Evolutionary conservation across 1,140 invertebrate genomes (phyloP), one percentile per base, ranked within the genome.

Genomic region (Bombus ignitus): DNA sequence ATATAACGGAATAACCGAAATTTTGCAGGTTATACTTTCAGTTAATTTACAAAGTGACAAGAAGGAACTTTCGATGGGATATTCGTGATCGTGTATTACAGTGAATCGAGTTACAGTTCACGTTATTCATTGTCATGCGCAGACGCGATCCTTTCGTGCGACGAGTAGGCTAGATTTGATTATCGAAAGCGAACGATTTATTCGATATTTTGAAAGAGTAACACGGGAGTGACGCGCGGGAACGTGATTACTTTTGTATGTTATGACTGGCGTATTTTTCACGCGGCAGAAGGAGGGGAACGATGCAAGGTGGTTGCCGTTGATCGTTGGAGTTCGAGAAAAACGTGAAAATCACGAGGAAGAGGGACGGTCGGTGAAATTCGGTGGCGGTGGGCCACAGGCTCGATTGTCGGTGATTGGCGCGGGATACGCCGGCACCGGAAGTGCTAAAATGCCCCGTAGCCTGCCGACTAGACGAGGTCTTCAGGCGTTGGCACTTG

Each of bases 401-500:
- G 72, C 68, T 86, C 85, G 89, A 81, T 83, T 39, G 32, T 74
- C 76, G 71, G 90, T 83, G 80, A 44, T 88, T 62, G 81, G 70
- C 73, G 42, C 80, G 44, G 68, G 71, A 53, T 68, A 66, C 82
- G 44, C 70, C 84, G 74, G 74, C 76, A 78, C 59, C 71, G 83
- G 47, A 59, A 62, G 83, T 68, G 81, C 81, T 82, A 94, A 93
- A 90, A 95, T 95, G 94, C 92, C 94, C 84, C 94, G 95, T 81
- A 92, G 92, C 76, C 87, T 95, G 87, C 92, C 94, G 81, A 94
- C 92, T 66, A 94, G 93, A 92, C 92, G 94, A 83, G 92, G 91
- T 88, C 93, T 95, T 1, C 94, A 95, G 87, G 93, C 92, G 75
- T 82, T 95, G 73, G 94, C 90, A 53, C 92, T 95, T 83, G 88